Evolutionary conservation across 2,113 vertebrate species (phyloP).

Genomic region (Tauraco erythrolophus): DNA sequence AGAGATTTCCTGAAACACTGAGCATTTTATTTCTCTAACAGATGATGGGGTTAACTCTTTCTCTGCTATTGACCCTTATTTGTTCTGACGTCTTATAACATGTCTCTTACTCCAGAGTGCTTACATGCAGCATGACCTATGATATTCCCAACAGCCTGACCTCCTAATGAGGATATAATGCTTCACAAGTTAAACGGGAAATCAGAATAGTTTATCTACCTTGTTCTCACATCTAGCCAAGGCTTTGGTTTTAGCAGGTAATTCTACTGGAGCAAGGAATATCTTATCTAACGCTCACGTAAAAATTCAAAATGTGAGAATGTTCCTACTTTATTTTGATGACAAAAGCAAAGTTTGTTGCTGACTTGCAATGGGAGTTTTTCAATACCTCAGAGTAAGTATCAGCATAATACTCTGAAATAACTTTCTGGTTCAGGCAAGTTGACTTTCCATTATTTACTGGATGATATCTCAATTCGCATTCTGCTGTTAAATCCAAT

Average conservation of each 20-base stretch:
- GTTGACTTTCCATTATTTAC: slow-evolving; percentile 45
- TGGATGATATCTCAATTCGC: not conserved
- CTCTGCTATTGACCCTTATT: not conserved
- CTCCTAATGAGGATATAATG: not conserved
- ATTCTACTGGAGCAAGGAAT: not conserved
- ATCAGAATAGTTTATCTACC: not conserved
- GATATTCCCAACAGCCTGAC: not conserved
- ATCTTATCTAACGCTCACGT: not conserved
- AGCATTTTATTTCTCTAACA: not conserved
- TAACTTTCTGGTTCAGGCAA: slow-evolving; percentile 45
- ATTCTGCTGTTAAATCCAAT: slow-evolving; percentile 55
- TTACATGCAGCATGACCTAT: not conserved
- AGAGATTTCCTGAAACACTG: not conserved
- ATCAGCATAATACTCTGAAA: slow-evolving; percentile 29
- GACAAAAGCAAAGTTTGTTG: slow-evolving; percentile 27
- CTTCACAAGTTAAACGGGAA: not conserved
- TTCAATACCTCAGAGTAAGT: not conserved
- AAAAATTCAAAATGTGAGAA: not conserved
- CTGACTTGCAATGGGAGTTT: slow-evolving; percentile 5
- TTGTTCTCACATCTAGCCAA: not conserved
- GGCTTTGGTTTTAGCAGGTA: not conserved
- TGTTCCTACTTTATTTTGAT: slow-evolving; percentile 10
- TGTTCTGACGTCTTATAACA: not conserved
- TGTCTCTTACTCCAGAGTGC: not conserved
- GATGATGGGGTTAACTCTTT: not conserved